phyloP scores from a whole-genome alignment of 1,140 invertebrate species.

The Drosophila trapezifrons region DNA sequence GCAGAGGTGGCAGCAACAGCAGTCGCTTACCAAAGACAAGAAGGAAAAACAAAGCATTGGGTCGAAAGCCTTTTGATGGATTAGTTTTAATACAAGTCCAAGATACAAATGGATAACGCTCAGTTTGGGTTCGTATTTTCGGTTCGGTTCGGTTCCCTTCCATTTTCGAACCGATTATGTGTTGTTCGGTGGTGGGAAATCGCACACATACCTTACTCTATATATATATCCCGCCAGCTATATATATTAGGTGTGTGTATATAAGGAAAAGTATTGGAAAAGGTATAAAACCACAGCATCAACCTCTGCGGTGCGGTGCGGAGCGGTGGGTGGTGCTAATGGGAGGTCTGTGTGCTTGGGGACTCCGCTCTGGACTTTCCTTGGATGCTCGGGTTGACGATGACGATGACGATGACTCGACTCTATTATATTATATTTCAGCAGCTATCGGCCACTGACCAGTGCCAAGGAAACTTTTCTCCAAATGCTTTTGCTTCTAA shows the following conservation, averaged over 20 bases:
- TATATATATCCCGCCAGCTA: slow-evolving; percentile 17
- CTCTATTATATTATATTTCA: slow-evolving; percentile 76
- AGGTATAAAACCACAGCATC: slow-evolving; percentile 75
- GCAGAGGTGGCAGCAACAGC: slow-evolving; percentile 8
- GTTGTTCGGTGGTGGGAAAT: slow-evolving; percentile 62
- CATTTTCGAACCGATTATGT: slow-evolving; percentile 39
- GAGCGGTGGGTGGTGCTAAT: slow-evolving; percentile 30
- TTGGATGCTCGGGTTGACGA: slow-evolving; percentile 33
- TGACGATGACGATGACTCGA: slow-evolving; percentile 67
- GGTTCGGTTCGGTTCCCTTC: slow-evolving; percentile 31
- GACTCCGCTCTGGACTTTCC: slow-evolving; percentile 35
- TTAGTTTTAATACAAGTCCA: slow-evolving; percentile 71
- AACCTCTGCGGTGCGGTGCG: slow-evolving; percentile 24
- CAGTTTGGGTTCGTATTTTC: slow-evolving; percentile 46
- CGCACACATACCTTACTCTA: slow-evolving; percentile 25
- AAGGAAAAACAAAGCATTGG: slow-evolving; percentile 49
- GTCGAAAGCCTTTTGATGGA: slow-evolving; percentile 75
- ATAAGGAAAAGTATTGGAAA: slow-evolving; percentile 66
- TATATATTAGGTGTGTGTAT: slow-evolving; percentile 39
- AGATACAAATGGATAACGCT: slow-evolving; percentile 69
- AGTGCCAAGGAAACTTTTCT: slow-evolving; percentile 61
- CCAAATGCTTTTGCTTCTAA: slow-evolving; percentile 45
- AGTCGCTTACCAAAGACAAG: slow-evolving; percentile 10
- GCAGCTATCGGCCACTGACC: slow-evolving; percentile 73
- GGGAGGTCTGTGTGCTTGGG: slow-evolving; percentile 32